A percentile compares a stretch with the other conserved stretches of the same genome.
phyloP scores from a whole-genome alignment of 1,140 invertebrate species.

The Cyclargus thomasi region DNA sequence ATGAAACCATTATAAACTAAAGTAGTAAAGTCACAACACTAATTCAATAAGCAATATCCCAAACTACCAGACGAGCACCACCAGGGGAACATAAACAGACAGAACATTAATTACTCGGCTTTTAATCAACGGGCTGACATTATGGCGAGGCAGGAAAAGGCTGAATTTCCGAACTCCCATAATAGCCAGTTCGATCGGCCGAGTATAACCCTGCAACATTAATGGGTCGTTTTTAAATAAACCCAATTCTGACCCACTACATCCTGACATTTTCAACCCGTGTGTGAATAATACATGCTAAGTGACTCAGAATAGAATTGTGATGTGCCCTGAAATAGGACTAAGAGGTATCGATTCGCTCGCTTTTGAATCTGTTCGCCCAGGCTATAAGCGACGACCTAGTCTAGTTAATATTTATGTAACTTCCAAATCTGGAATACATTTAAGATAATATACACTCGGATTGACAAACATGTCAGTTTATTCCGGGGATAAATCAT shows the following conservation, averaged over 20 bases:
- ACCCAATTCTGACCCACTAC: conserved; percentile 55
- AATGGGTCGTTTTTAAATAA: conserved; percentile 69
- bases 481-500: not conserved
- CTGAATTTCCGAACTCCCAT: conserved; percentile 60
- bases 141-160: conserved; percentile 45
- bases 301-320: conserved; percentile 5
- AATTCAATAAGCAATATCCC: not conserved
- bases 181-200: conserved; percentile 65
- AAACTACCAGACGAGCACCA: conserved; percentile 16
- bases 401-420: not conserved
- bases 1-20: not conserved
- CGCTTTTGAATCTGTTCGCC: not conserved
- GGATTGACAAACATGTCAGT: not conserved
- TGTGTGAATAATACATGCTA: conserved; percentile 26
- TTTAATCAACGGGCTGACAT: conserved; percentile 48
- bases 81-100: conserved; percentile 29
- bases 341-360: not conserved
- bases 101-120: conserved; percentile 38
- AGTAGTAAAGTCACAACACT: not conserved
- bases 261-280: conserved; percentile 40
- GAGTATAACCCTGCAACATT: conserved; percentile 63
- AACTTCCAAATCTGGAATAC: not conserved
- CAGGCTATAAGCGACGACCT: conserved; percentile 2
- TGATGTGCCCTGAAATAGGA: conserved; percentile 3
- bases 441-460: not conserved